These are phyloP conservation scores for Sparus aurata DNA, from an alignment of 2,797 vertebrate species.

Conservation along the genomic window DNA sequence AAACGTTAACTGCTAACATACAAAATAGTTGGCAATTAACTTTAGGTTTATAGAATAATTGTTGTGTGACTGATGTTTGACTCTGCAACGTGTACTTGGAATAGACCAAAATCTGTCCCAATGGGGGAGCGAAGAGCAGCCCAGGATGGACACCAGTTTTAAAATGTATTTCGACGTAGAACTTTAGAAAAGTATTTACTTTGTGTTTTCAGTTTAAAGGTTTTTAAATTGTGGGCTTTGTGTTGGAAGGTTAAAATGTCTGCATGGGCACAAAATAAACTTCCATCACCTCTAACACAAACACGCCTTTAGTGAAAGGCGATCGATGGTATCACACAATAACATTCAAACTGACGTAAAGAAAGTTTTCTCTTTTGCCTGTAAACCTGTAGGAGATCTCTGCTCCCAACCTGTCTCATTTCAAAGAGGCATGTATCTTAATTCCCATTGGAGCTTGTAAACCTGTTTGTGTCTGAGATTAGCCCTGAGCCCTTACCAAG, in stretches of 20 bases:
- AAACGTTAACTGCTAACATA: too few relatives aligned
- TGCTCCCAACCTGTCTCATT: conserved; percentile 36
- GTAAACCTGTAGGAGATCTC: conserved; percentile 32
- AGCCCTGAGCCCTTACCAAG: conserved; percentile 33
- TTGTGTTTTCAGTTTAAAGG: background rate
- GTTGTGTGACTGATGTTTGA: too few relatives aligned
- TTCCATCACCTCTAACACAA: conserved; percentile 32
- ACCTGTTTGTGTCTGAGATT: conserved; percentile 61
- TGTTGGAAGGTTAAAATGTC: conserved; percentile 31
- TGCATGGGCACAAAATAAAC: conserved; percentile 13
- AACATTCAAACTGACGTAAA: conserved; percentile 27
- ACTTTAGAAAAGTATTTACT: background rate
- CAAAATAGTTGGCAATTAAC: too few relatives aligned
- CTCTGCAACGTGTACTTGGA: background rate
- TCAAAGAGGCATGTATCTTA: conserved; percentile 59
- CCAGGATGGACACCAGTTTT: background rate
- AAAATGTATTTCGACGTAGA: background rate
- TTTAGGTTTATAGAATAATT: too few relatives aligned
- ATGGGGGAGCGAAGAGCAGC: background rate
- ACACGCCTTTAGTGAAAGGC: conserved; percentile 17
- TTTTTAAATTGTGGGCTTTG: background rate
- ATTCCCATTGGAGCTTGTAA: conserved; percentile 65
- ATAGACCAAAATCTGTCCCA: background rate
- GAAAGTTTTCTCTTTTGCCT: conserved; percentile 18
- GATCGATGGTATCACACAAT: conserved; percentile 11